Base-by-base conservation (phyloP, 2,888 invertebrate species). In the Belgica antarctica region DNA sequence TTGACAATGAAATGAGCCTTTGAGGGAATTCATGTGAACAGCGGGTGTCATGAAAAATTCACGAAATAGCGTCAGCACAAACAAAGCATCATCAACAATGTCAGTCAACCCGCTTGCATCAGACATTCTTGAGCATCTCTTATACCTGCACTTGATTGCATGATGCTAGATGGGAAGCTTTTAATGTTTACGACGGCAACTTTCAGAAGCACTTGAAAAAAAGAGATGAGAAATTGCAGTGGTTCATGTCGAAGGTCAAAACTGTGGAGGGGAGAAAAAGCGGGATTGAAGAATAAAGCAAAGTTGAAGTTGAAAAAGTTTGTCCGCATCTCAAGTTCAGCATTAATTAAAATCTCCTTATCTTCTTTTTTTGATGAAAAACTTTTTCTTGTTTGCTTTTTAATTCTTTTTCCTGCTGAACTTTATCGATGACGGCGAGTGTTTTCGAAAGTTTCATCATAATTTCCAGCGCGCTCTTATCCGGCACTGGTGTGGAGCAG, bases 311-410 rank as follows among this genome's bases (percentile, higher is more conserved):
- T 5, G 24, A 22, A 22, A 52, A 52, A 47, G 15, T 5, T 8
- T 47, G 7, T 47, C 47, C 15, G 10, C 47, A 4, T 22, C 22
- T 59, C 59, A 59, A 59, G 27, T 59, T 59, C 59, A n/a, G 59
- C 59, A 59, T 59, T 59, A 59, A 59, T 59, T 59, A 59, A 59
- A 59, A 59, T 25, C 59, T 27, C n/a, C 59, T 59, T 59, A 59
- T 59, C 59, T 25, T n/a, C n/a, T n/a, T n/a, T 59, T 59, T 59
- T 25, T 24, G 59, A 25, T 25, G 59, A 12, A 27, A 59, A 59
- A 59, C 59, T 59, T 59, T 59, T 59, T 57, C 17, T 59, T 25
- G 25, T 19, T 24, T 59, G 59, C 4, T 15, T n/a, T 46, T 46
- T 46, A 4, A 7, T 12, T 46, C 27, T 59, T 59, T 27, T 46